A percentile compares a stretch with the other conserved stretches of the same genome.
Conservation (phyloP, 2,797 vertebrate species). For the Xiphophorus birchmanni region DNA sequence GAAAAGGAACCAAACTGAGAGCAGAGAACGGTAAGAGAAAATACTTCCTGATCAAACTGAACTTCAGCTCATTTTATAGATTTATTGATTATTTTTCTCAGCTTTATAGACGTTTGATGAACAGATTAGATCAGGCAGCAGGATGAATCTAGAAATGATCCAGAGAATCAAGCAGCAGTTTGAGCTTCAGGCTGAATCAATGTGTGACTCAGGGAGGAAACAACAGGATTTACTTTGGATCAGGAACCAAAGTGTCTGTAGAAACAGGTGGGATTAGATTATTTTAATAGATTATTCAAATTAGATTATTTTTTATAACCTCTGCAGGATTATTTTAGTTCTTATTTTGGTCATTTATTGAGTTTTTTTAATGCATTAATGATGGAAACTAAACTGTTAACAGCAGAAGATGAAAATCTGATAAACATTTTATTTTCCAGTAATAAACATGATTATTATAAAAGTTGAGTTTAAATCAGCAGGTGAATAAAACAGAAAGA, state of each 20-base stretch:
- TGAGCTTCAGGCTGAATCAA: conserved; percentile 60
- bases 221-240: conserved; percentile 52
- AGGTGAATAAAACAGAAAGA: too few relatives aligned
- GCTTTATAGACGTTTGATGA: background rate
- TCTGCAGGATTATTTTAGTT: background rate
- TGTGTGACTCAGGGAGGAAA: conserved; percentile 70
- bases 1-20: background rate
- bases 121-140: too few relatives aligned
- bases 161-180: conserved; percentile 28
- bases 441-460: background rate
- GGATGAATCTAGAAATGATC: too few relatives aligned
- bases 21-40: background rate
- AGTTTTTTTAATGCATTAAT: background rate
- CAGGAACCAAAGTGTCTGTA: conserved; percentile 71
- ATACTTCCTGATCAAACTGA: background rate
- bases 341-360: background rate
- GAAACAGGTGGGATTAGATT: conserved; percentile 24
- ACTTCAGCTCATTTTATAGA: background rate
- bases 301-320: background rate
- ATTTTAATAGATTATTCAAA: background rate
- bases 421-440: background rate
- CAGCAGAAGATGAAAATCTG: background rate
- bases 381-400: background rate
- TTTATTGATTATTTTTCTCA: too few relatives aligned
- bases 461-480: background rate